phyloP scores from a whole-genome alignment of 2,113 vertebrate genomes.

The Willisornis vidua region DNA sequence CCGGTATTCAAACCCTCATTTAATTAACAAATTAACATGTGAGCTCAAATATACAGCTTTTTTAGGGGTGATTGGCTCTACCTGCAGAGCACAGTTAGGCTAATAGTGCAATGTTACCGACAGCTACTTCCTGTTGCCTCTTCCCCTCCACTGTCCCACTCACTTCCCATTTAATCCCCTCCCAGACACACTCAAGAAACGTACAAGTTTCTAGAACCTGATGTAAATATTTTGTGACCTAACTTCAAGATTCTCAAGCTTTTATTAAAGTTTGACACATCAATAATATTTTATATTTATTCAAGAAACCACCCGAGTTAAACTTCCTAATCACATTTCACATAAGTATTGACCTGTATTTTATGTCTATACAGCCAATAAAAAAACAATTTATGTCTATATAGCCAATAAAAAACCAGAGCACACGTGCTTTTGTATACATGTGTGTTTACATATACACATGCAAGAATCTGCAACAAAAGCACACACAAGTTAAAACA shows the following conservation, averaged over 20 bases:
- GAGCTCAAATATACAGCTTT: background rate
- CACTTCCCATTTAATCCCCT: background rate
- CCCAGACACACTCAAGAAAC: background rate
- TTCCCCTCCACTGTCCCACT: background rate
- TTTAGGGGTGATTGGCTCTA: background rate
- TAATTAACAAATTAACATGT: background rate
- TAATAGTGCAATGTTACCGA: background rate
- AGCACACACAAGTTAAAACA: background rate
- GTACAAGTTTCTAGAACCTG: background rate
- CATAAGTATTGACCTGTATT: background rate
- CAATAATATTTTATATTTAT: background rate
- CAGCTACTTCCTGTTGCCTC: background rate
- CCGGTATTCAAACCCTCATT: rapidly evolving
- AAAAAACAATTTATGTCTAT: background rate
- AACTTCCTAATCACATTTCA: background rate
- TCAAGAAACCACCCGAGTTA: background rate
- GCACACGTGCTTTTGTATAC: background rate
- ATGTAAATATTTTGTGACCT: background rate
- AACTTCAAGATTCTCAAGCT: background rate
- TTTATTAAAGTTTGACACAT: background rate
- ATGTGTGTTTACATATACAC: background rate
- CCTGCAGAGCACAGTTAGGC: background rate
- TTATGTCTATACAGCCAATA: background rate
- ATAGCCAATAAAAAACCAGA: background rate
- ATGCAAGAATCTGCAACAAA: background rate